Percentiles rank a stretch among this genome's conserved stretches.
phyloP scores from a whole-genome alignment of 2,888 invertebrate species.

The Parelbella ahira region DNA sequence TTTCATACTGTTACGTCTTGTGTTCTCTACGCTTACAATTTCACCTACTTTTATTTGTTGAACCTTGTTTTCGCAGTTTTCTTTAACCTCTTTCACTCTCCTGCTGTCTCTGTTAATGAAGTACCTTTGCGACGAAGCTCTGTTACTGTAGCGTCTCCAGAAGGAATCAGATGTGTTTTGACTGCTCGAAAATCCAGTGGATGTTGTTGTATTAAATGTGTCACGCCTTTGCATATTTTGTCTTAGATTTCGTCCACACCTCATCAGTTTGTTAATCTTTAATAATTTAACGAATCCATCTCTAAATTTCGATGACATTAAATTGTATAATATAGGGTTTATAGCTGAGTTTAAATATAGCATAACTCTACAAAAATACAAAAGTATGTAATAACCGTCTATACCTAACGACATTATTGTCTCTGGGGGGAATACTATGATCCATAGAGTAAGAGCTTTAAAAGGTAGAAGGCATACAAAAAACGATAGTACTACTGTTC shows the following conservation, averaged over 20 bases:
- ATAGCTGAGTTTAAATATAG: conserved; percentile 94
- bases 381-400: conserved; percentile 89
- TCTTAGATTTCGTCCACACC: conserved; percentile 61
- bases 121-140: conserved; percentile 65
- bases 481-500: conserved; percentile 93
- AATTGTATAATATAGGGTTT: conserved; percentile 94
- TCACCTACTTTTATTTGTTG: conserved; percentile 66
- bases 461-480: conserved; percentile 95
- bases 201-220: conserved; percentile 84
- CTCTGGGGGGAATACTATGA: conserved; percentile 88
- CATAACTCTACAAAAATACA: conserved; percentile 93
- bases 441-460: conserved; percentile 92
- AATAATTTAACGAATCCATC: conserved; percentile 87
- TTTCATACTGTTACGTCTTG: conserved; percentile 73
- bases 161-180: conserved; percentile 82
- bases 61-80: conserved; percentile 40
- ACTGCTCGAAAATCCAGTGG: conserved; percentile 80
- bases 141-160: conserved; percentile 82
- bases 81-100: conserved; percentile 50
- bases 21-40: conserved; percentile 69
- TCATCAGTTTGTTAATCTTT: conserved; percentile 66
- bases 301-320: conserved; percentile 95
- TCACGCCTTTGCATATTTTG: conserved; percentile 83
- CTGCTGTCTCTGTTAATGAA: conserved; percentile 60
- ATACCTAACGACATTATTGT: conserved; percentile 85